Percentiles rank a stretch among this genome's conserved stretches.
These are phyloP conservation scores for Siphlonurus alternatus DNA, from an alignment of 2,888 invertebrate genomes.

Conservation along the genomic window DNA sequence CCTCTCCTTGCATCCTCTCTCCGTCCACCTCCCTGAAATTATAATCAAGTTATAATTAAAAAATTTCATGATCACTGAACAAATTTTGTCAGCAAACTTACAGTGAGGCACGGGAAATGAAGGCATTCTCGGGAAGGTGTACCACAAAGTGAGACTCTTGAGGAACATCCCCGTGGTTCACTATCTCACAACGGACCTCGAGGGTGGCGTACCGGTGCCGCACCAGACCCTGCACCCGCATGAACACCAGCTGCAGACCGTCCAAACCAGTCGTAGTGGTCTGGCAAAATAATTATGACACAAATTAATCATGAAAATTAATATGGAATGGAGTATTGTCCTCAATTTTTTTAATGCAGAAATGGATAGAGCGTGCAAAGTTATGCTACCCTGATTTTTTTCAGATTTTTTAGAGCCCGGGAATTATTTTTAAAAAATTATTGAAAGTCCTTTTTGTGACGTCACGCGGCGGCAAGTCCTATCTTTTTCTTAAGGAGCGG, in stretches of 20 bases:
- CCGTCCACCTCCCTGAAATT: slow-evolving; percentile 38
- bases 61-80: background rate
- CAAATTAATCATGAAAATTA: too few relatives aligned
- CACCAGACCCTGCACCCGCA: slow-evolving; percentile 43
- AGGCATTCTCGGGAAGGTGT: slow-evolving; percentile 49
- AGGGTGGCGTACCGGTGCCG: slow-evolving; percentile 48
- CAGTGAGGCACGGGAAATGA: slow-evolving; percentile 51
- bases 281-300: too few relatives aligned
- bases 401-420: too few relatives aligned
- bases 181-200: slow-evolving; percentile 41
- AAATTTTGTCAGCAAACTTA: slow-evolving; percentile 25
- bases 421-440: too few relatives aligned
- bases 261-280: too few relatives aligned
- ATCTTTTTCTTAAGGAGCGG: too few relatives aligned
- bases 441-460: too few relatives aligned
- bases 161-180: slow-evolving; percentile 38
- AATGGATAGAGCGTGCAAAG: too few relatives aligned
- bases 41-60: background rate
- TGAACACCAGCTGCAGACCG: slow-evolving; percentile 39
- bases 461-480: too few relatives aligned
- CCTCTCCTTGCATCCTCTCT: slow-evolving; percentile 43
- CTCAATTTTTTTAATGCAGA: too few relatives aligned
- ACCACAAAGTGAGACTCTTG: slow-evolving; percentile 48
- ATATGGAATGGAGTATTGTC: too few relatives aligned
- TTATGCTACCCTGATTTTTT: too few relatives aligned